Base-by-base conservation (phyloP, 2,113 vertebrate species). In the Salvator merianae region DNA sequence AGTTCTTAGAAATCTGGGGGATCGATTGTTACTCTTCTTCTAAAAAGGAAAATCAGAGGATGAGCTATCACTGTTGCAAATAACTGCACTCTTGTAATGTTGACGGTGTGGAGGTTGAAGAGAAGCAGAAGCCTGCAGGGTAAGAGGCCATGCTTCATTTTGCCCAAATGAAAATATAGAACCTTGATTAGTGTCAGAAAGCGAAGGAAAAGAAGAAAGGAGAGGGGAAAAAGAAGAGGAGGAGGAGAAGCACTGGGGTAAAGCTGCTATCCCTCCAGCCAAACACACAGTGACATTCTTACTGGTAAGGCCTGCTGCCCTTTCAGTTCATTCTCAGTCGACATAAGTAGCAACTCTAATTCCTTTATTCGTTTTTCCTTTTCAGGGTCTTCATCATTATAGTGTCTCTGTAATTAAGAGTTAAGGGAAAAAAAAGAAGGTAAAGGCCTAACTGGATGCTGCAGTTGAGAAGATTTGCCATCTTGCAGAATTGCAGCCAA, bases 291-390 rank as follows among this genome's bases (percentile, higher is more conserved):
- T 87, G 87, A 94, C 88, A 77, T 76, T 90, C 98, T 98, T 96
- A 99, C 99, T 88, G 97, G 97, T 96, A 97, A 96, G 91, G 96
- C 94, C 87, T 98, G 97, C 92, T 99, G 97, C 91, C 97, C 98
- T 95, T 98, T 97, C 84, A 99, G 96, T 94, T 99, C 99, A 90
- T 99, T 99, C 94, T 99, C 99, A 91, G 99, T 99, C 71, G 99
- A 99, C 98, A 99, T 99, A 88, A 99, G 97, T 92, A 98, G 97
- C 96, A 98, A 96, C 93, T 99, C 98, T 91, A 99, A 98, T 96
- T 99, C 99, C 94, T 99, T 99, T 96, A 99, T 99, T 95, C 98
- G 96, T 94, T 99, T 97, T 96, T 99, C 99, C 96, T 99, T 99
- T 95, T 99, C 99, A 47, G 98, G 99, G 94, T 99, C 99, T 95